A percentile compares a stretch with the other conserved stretches of the same genome.
phyloP scores from a whole-genome alignment of 2,113 vertebrate species.

The Lipophrys pholis region DNA sequence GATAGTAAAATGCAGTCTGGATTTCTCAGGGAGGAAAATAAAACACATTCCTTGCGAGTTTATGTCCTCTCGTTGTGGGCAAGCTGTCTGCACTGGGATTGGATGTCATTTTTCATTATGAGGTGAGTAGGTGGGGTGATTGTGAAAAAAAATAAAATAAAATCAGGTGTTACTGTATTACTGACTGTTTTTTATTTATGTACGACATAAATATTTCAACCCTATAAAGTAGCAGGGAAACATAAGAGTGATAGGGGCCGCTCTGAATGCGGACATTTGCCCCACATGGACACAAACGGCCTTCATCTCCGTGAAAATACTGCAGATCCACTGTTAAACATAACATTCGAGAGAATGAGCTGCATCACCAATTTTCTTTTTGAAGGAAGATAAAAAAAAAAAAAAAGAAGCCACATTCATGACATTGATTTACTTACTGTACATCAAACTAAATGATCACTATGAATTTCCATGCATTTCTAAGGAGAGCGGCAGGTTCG shows the following conservation, averaged over 20 bases:
- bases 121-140: conserved; percentile 7
- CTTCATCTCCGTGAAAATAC: not conserved
- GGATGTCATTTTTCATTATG: conserved; percentile 36
- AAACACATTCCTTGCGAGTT: conserved; percentile 38
- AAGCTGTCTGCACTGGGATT: conserved; percentile 40
- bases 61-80: conserved; percentile 39
- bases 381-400: no score
- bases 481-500: no score
- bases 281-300: not conserved
- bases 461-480: no score
- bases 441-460: no score
- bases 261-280: no score
- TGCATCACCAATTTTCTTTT: no score
- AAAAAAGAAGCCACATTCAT: no score
- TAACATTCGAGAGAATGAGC: no score
- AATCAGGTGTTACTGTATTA: conserved; percentile 26
- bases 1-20: conserved; percentile 48
- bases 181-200: conserved; percentile 12
- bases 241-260: not conserved
- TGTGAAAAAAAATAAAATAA: not conserved
- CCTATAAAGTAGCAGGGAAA: not conserved
- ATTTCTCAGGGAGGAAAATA: conserved; percentile 5
- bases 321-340: no score
- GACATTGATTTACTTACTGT: no score
- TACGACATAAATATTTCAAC: conserved; percentile 12